phyloP scores from a whole-genome alignment of 2,888 invertebrate genomes.

The Ophioninae sp. region DNA sequence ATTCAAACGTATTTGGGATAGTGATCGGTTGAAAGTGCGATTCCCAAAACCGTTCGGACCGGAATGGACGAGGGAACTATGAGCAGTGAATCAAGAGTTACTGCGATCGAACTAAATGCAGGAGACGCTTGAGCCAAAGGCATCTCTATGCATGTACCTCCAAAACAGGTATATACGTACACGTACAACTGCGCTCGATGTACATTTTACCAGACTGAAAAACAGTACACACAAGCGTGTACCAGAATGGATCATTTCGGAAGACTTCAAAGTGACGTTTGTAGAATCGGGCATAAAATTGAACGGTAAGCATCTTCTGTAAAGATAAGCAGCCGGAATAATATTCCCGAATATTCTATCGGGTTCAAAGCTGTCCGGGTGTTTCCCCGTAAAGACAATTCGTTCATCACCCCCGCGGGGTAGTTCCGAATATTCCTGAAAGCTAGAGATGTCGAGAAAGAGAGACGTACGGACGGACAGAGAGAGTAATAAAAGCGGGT shows the following conservation, averaged over 20 bases:
- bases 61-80: background rate
- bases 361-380: background rate
- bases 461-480: slow-evolving; percentile 14
- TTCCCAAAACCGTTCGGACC: background rate
- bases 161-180: background rate
- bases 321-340: background rate
- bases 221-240: slow-evolving; percentile 57
- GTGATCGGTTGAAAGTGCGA: slow-evolving; percentile 45
- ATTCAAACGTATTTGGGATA: slow-evolving; percentile 38
- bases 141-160: slow-evolving; percentile 29
- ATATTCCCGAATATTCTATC: background rate
- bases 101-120: slow-evolving; percentile 68
- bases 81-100: slow-evolving; percentile 71
- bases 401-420: background rate
- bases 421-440: background rate
- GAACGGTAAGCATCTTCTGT: background rate
- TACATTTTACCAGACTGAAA: slow-evolving; percentile 52
- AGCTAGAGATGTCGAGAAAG: background rate
- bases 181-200: background rate
- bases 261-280: background rate
- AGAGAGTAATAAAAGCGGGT: slow-evolving; percentile 70
- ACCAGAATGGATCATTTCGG: background rate
- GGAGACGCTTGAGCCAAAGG: slow-evolving; percentile 46
- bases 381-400: background rate
- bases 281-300: background rate